A percentile compares a stretch with the other conserved stretches of the same genome.
These are phyloP conservation scores for Sphaerophoria rueppellii DNA, from an alignment of 2,888 invertebrate genomes.

Conservation along the genomic window DNA sequence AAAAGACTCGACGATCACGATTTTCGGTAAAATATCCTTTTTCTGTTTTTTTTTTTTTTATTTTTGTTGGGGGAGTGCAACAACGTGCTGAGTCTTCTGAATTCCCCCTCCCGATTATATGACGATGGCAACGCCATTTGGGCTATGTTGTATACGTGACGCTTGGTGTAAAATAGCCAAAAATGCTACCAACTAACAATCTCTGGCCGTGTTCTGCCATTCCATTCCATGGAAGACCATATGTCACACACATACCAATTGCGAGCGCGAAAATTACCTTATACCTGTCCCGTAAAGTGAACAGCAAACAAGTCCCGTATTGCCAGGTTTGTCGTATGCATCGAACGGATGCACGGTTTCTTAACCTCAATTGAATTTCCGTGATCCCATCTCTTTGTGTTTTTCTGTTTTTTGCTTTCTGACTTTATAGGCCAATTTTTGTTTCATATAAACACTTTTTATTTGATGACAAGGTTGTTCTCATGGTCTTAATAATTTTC, in stretches of 20 bases:
- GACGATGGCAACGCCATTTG: constrained; percentile 40
- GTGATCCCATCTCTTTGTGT: constrained; percentile 60
- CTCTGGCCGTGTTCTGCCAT: constrained; percentile 35
- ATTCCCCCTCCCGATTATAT: constrained; percentile 12
- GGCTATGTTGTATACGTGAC: constrained; percentile 29
- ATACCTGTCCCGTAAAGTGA: constrained; percentile 52
- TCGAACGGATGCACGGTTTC: constrained; percentile 56
- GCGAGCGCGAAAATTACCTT: constrained; percentile 48
- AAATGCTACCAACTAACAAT: constrained; percentile 46
- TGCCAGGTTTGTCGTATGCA: not conserved
- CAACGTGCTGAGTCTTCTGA: constrained; percentile 53
- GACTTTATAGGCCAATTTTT: no score
- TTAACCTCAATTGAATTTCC: constrained; percentile 65
- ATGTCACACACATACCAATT: constrained; percentile 70
- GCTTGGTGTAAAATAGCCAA: constrained; percentile 52
- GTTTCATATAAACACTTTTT: no score
- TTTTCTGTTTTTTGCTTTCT: not conserved
- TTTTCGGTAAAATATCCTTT: constrained; percentile 68
- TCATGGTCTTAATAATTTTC: no score
- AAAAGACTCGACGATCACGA: constrained; percentile 71
- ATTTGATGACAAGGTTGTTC: no score
- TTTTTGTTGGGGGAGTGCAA: constrained; percentile 54
- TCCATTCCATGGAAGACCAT: constrained; percentile 47
- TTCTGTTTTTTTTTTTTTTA: constrained; percentile 8
- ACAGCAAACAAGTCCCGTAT: constrained; percentile 14